These are phyloP conservation scores for Carpatolechia fugitivella DNA, from an alignment of 2,888 invertebrate species.

Conservation along the genomic window DNA sequence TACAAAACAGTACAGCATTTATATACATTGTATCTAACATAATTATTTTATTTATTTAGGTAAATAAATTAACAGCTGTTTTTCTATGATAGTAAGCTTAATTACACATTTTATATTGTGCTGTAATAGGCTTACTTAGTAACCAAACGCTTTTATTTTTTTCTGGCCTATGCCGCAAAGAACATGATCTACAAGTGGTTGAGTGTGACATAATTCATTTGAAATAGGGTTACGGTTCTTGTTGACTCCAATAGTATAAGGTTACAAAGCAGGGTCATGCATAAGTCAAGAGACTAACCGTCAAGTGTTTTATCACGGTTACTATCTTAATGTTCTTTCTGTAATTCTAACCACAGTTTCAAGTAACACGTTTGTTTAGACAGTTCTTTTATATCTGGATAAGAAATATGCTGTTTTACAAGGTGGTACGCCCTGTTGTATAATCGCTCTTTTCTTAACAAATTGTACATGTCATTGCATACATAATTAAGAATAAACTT, in stretches of 20 bases:
- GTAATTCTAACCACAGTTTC: neutral
- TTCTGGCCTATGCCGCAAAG: too few relatives aligned
- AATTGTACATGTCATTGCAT: too few relatives aligned
- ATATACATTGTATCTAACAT: too few relatives aligned
- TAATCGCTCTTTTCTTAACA: too few relatives aligned
- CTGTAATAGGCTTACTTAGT: too few relatives aligned
- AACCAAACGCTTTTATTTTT: too few relatives aligned
- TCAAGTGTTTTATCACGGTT: conserved; percentile 19
- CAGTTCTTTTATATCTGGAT: neutral
- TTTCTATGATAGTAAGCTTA: too few relatives aligned
- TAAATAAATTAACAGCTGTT: too few relatives aligned
- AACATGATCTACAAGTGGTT: neutral
- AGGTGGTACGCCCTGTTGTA: neutral
- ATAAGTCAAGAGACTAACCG: conserved; percentile 34
- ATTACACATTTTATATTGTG: too few relatives aligned
- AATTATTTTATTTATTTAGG: too few relatives aligned
- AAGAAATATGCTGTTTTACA: neutral
- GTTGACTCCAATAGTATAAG: conserved; percentile 27
- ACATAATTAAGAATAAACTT: neutral
- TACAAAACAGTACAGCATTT: too few relatives aligned
- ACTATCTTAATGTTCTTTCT: conserved; percentile 13
- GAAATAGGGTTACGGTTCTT: conserved; percentile 14
- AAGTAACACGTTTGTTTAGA: conserved; percentile 2
- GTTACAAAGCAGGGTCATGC: conserved; percentile 34
- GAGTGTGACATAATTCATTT: conserved; percentile 14